phyloP scores from a whole-genome alignment of 2,797 vertebrate genomes.

The Urocyon cinereoargenteus region DNA sequence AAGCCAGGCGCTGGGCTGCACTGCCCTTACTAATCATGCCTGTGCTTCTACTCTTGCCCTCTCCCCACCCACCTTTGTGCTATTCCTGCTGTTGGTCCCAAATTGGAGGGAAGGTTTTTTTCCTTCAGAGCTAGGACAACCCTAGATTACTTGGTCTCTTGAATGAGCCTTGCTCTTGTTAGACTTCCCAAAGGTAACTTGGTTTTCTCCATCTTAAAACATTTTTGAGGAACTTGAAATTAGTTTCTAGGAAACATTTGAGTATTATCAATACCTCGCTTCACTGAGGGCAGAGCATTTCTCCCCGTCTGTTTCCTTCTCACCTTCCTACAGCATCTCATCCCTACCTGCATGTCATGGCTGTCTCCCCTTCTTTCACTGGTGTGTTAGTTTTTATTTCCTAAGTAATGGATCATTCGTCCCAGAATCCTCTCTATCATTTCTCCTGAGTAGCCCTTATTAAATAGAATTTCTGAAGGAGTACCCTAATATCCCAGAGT shows the following conservation, averaged over 20 bases:
- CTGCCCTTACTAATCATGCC: background rate
- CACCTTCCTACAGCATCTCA: background rate
- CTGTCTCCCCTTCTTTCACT: background rate
- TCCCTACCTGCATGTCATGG: background rate
- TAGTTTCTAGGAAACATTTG: background rate
- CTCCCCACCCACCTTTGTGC: background rate
- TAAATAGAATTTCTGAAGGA: background rate
- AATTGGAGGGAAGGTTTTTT: background rate
- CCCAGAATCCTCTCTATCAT: background rate
- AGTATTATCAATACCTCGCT: background rate
- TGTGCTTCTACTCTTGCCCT: background rate
- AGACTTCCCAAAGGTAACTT: background rate
- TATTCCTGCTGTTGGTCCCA: background rate
- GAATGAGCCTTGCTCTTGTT: background rate
- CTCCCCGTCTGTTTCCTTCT: background rate
- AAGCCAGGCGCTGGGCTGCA: background rate
- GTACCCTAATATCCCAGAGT: background rate
- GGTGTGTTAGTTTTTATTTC: background rate
- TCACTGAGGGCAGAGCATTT: background rate
- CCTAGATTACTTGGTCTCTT: background rate
- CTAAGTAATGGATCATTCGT: background rate
- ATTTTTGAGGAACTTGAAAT: constrained; percentile 26
- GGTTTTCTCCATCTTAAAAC: background rate
- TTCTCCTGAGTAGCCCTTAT: background rate
- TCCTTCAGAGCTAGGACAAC: background rate